A percentile compares a stretch with the other conserved stretches of the same genome.
Conservation (phyloP, 1,140 invertebrate genomes). For the Oedothorax gibbosus region DNA sequence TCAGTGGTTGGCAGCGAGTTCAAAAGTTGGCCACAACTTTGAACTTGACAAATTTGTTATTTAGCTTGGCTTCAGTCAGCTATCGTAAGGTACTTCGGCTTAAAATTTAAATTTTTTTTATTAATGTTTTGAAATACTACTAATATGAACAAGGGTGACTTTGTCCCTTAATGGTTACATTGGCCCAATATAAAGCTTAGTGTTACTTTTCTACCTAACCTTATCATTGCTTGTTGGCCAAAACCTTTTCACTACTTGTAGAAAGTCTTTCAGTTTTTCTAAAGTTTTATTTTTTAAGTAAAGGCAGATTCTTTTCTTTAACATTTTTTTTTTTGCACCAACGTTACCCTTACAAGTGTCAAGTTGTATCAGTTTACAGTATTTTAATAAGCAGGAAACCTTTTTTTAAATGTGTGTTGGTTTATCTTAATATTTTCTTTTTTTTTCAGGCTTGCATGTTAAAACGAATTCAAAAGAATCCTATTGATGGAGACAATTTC, state of each 20-base stretch:
- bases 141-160: not conserved
- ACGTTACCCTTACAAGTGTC: too few relatives aligned
- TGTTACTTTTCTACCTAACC: too few relatives aligned
- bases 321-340: too few relatives aligned
- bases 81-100: constrained; percentile 78
- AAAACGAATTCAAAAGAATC: constrained; percentile 84
- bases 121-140: not conserved
- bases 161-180: not conserved
- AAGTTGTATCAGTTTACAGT: too few relatives aligned
- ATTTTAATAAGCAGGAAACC: not conserved
- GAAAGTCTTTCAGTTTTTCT: not conserved
- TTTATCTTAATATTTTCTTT: constrained; percentile 7
- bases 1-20: constrained; percentile 77
- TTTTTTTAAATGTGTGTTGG: not conserved
- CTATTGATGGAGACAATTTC: constrained; percentile 80
- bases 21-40: constrained; percentile 76
- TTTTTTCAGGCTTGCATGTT: constrained; percentile 78
- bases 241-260: too few relatives aligned
- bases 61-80: constrained; percentile 86
- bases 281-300: not conserved
- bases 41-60: constrained; percentile 82
- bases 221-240: too few relatives aligned
- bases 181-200: too few relatives aligned
- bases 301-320: too few relatives aligned
- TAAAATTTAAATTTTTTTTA: not conserved